Evolutionary conservation across 2,113 vertebrate genomes (phyloP).

Genomic region (Dromas ardeola): DNA sequence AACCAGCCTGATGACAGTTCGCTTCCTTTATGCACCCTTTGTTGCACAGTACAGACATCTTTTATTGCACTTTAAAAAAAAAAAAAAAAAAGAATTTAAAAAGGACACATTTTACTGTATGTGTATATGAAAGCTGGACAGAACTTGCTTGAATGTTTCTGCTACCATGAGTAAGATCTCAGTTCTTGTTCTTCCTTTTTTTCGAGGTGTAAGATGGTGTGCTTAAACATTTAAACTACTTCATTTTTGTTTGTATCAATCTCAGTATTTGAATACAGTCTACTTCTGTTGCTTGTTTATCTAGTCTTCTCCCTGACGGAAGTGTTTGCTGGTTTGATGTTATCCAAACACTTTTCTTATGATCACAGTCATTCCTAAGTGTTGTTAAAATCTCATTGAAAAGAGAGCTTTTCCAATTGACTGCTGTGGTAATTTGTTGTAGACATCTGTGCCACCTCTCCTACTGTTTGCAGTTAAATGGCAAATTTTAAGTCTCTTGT

Average conservation of each 20-base stretch:
- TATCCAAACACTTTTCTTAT: neutral
- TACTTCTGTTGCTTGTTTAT: neutral
- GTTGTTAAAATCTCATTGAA: neutral
- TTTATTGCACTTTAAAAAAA: neutral
- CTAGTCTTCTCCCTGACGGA: neutral
- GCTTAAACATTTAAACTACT: neutral
- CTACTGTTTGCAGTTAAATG: neutral
- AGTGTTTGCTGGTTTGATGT: neutral
- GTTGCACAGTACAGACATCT: neutral
- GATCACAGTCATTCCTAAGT: neutral
- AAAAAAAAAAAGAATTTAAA: too few species aligned
- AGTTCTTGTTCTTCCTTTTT: neutral
- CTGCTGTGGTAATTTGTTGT: neutral
- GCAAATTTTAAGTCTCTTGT: neutral
- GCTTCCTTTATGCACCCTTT: neutral
- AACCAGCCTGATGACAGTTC: neutral
- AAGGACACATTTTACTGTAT: neutral
- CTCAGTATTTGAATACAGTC: neutral
- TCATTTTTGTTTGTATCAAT: neutral
- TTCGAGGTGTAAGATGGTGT: accelerated
- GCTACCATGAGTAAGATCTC: neutral
- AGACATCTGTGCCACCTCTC: neutral
- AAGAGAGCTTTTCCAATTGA: neutral
- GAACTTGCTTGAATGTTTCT: neutral
- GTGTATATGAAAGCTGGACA: neutral